Conservation (phyloP, 1,140 invertebrate species). For the Halictus rubicundus region DNA sequence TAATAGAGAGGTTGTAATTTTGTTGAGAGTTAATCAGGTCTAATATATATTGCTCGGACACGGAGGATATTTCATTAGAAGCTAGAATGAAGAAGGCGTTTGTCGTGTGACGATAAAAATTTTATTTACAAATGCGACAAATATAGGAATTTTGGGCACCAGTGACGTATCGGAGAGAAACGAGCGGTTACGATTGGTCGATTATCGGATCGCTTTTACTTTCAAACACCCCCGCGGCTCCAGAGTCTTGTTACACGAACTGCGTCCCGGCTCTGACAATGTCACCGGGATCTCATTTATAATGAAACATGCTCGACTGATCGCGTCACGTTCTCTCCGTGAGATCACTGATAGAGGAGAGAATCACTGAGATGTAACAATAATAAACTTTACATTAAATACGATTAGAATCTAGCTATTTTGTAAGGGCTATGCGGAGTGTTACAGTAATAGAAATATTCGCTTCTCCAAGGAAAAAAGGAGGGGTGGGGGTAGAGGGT, state of each 20-base stretch:
- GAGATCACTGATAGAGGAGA: conserved; percentile 69
- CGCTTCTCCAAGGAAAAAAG: conserved; percentile 45
- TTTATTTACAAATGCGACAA: conserved; percentile 81
- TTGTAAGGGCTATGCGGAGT: conserved; percentile 73
- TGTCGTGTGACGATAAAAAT: conserved; percentile 78
- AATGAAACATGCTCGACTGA: conserved; percentile 16
- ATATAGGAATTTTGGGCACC: conserved; percentile 77
- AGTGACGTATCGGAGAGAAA: conserved; percentile 74
- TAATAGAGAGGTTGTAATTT: no score
- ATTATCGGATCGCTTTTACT: conserved; percentile 34
- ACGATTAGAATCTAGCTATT: conserved; percentile 74
- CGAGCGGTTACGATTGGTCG: conserved; percentile 23
- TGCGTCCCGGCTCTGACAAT: no score
- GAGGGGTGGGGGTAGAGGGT: not conserved
- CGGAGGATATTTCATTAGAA: no score
- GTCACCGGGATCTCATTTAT: not conserved
- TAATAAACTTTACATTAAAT: conserved; percentile 77
- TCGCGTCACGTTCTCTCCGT: conserved; percentile 57
- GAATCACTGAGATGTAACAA: conserved; percentile 76
- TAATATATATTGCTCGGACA: no score
- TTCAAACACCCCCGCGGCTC: conserved; percentile 8
- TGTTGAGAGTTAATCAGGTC: no score
- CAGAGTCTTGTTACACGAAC: no score
- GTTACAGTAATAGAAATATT: conserved; percentile 71
- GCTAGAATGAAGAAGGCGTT: not conserved